These are phyloP conservation scores for Hippocampus barbouri DNA, from an alignment of 2,113 vertebrate species.

Conservation along the genomic window DNA sequence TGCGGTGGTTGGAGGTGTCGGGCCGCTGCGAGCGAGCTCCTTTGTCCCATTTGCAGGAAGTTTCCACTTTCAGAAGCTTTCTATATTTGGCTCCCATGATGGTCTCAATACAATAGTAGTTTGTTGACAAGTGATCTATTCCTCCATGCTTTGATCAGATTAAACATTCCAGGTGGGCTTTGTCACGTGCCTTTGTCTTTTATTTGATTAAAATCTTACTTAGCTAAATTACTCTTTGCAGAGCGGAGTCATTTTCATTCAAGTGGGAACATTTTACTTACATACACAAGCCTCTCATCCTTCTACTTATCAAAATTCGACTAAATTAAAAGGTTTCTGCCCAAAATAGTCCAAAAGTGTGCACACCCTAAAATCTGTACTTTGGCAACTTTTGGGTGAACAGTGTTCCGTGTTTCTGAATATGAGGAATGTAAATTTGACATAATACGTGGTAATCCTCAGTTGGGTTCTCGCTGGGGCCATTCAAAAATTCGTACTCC, in stretches of 20 bases:
- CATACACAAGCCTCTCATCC: background rate
- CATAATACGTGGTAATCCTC: no score
- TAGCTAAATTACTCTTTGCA: background rate
- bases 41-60: slow-evolving; percentile 5
- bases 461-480: no score
- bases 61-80: slow-evolving; percentile 5
- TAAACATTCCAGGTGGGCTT: slow-evolving; percentile 37
- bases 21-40: slow-evolving; percentile 18
- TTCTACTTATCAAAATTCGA: background rate
- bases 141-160: slow-evolving; percentile 33
- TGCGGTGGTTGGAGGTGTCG: slow-evolving; percentile 15
- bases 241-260: background rate
- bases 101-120: background rate
- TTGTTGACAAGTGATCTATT: slow-evolving; percentile 14
- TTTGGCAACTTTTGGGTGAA: no score
- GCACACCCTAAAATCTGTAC: no score
- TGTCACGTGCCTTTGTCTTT: slow-evolving; percentile 33
- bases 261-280: background rate
- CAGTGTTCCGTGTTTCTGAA: no score
- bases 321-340: no score
- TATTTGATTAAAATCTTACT: slow-evolving; percentile 15
- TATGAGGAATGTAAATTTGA: no score
- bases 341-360: no score
- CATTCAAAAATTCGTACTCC: no score
- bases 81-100: background rate